These are phyloP conservation scores for Crotalus helleri DNA, from an alignment of 2,113 vertebrate genomes.

Conservation along the genomic window DNA sequence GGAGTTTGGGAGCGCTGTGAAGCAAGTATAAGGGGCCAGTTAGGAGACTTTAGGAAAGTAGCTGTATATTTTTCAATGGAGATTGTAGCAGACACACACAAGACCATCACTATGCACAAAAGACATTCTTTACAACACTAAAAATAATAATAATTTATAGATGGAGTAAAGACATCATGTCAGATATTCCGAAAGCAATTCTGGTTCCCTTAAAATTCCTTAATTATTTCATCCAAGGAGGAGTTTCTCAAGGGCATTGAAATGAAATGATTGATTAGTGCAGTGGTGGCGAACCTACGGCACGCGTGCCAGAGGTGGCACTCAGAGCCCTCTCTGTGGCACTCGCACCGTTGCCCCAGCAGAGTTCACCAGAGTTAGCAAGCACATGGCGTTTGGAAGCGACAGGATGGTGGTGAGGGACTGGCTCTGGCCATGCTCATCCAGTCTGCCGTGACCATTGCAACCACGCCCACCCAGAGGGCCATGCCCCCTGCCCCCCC, in stretches of 20 bases:
- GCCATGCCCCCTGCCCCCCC: too few relatives aligned
- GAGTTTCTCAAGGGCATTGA: background rate
- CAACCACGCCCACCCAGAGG: too few relatives aligned
- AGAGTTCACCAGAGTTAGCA: too few relatives aligned
- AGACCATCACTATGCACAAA: background rate
- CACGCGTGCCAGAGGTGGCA: too few relatives aligned
- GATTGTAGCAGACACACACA: background rate
- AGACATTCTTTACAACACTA: background rate
- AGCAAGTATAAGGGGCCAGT: background rate
- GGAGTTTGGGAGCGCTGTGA: background rate
- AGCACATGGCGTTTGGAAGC: too few relatives aligned
- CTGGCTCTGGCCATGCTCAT: too few relatives aligned
- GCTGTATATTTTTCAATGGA: background rate
- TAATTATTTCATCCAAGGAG: background rate
- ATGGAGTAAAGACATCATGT: background rate
- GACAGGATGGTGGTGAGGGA: too few relatives aligned
- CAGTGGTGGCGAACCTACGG: too few relatives aligned
- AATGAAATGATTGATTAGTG: background rate
- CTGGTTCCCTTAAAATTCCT: background rate
- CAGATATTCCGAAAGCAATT: background rate
- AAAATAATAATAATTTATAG: background rate
- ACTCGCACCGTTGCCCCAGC: too few relatives aligned
- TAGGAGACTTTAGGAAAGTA: background rate
- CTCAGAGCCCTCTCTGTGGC: too few relatives aligned
- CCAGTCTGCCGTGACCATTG: too few relatives aligned